phyloP scores from a whole-genome alignment of 64 coral and sea anemone species.

The Porites australiensis region DNA sequence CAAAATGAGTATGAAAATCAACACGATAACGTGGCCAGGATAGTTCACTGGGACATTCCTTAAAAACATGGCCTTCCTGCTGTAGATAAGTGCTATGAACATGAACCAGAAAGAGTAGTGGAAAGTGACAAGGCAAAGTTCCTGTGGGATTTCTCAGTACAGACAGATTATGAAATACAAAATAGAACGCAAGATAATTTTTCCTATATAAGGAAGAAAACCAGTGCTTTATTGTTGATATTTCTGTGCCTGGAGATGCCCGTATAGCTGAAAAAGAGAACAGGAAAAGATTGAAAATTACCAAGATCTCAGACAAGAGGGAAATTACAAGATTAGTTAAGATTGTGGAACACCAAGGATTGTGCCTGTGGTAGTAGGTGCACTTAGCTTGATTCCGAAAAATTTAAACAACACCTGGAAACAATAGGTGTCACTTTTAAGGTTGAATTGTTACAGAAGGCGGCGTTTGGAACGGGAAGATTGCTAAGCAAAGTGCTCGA shows the following conservation, averaged over 20 bases:
- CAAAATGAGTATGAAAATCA: constrained; percentile 46
- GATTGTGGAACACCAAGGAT: constrained; percentile 43
- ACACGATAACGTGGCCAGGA: constrained; percentile 6
- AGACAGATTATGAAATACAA: constrained; percentile 58
- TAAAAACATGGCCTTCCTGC: constrained; percentile 2
- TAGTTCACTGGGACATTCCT: constrained; percentile 51
- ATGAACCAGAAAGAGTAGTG: constrained; percentile 44
- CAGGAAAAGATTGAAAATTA: constrained; percentile 21
- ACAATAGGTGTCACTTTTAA: constrained; percentile 22
- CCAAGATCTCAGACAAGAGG: constrained; percentile 22
- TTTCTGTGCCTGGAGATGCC: constrained; percentile 48
- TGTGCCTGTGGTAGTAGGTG: constrained; percentile 19
- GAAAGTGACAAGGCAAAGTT: constrained; percentile 41
- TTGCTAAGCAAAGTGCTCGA: no score
- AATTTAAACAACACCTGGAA: constrained; percentile 42
- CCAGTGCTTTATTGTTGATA: constrained; percentile 56
- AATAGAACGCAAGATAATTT: constrained; percentile 39
- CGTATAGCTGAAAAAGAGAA: no score
- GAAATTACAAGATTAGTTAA: background rate
- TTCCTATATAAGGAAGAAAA: constrained; percentile 58
- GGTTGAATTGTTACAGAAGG: constrained; percentile 47
- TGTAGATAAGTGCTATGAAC: constrained; percentile 68
- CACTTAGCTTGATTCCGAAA: constrained; percentile 29
- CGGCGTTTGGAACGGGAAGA: no score
- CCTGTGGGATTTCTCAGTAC: constrained; percentile 58